Base-by-base conservation (phyloP, 2,113 vertebrate genomes). In the Nasalis larvatus region DNA sequence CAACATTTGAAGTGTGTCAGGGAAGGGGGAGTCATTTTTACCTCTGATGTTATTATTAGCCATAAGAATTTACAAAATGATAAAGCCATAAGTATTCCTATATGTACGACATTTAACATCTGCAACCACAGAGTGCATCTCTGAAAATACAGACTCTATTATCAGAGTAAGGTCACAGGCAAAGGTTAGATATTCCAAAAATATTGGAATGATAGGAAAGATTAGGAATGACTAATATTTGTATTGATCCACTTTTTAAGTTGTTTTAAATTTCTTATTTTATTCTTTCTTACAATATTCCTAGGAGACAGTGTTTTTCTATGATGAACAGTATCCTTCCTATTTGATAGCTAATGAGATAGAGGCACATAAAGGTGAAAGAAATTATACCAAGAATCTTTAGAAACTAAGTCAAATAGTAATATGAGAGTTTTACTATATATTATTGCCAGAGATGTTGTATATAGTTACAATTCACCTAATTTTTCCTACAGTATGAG, bases 401-500 rank as follows among this genome's bases (percentile, higher is more conserved):
- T 11, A 60, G 20, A 87, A 95, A 92, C 14, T 49, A 86, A 93
- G 35, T 52, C 25, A 84, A 96, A 81, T 3, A 95, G 9, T 63
- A 89, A 66, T 74, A 37, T 37, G n/a, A 82, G 74, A 85, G 2
- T 86, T 94, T 91, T 80, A 13, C 13, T 87, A 4, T 27, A 49
- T 88, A 91, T 96, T 81, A 86, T 37, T 71, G 27, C 4, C 58
- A 84, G 58, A 3, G 1, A 81, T 81, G 9, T 78, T 83, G 1
- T 80, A 6, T 25, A 32, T 47, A 89, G 11, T 87, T 81, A 77
- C 4, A 86, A 77, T 17, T 56, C 11, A 82, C 0, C 35, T 60
- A 27, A 21, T 90, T 96, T 95, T 82, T 82, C 14, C 66, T 80
- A 4, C n/a, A 37, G 58, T 96, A 88, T 89, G 54, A 87, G 10